Percentiles rank a stretch among this genome's conserved stretches.
These are phyloP conservation scores for Epinephelus coioides DNA, from an alignment of 2,797 vertebrate species.

Conservation along the genomic window DNA sequence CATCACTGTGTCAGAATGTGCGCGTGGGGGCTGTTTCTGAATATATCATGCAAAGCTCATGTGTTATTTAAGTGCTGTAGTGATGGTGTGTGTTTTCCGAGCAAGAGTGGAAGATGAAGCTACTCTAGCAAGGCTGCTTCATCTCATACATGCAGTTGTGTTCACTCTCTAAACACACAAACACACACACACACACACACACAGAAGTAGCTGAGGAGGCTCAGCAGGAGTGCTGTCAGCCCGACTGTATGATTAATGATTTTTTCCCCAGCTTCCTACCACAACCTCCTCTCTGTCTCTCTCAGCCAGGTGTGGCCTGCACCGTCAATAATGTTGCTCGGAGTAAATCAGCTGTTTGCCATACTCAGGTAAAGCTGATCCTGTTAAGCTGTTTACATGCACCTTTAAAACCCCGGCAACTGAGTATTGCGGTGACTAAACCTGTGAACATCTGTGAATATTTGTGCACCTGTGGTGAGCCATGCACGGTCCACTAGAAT, in stretches of 20 bases:
- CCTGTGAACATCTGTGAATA: slow-evolving; percentile 47
- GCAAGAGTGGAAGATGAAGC: slow-evolving; percentile 50
- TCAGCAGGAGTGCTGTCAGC: slow-evolving; percentile 71
- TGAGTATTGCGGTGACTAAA: slow-evolving; percentile 33
- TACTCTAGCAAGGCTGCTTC: slow-evolving; percentile 42
- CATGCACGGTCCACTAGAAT: not conserved
- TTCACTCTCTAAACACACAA: slow-evolving; percentile 40
- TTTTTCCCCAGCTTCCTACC: slow-evolving; percentile 45
- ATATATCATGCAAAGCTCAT: slow-evolving; percentile 62
- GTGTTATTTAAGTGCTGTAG: slow-evolving; percentile 58
- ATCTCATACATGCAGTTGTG: slow-evolving; percentile 59
- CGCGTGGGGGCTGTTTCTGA: slow-evolving; percentile 22
- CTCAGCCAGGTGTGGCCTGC: slow-evolving; percentile 56
- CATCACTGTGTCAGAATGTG: slow-evolving; percentile 10
- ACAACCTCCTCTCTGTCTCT: slow-evolving; percentile 6
- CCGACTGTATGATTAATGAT: slow-evolving; percentile 69
- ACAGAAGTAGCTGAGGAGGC: slow-evolving; percentile 33
- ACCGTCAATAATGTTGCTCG: slow-evolving; percentile 12
- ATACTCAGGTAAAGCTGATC: slow-evolving; percentile 61
- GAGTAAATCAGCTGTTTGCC: slow-evolving; percentile 64
- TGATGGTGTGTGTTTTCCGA: slow-evolving; percentile 49
- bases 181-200: not conserved
- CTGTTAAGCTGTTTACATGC: slow-evolving; percentile 66
- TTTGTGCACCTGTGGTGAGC: slow-evolving; percentile 19
- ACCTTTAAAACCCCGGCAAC: slow-evolving; percentile 49